Evolutionary conservation across 2,888 invertebrate species (phyloP).

Genomic region (Callosobruchus maculatus): DNA sequence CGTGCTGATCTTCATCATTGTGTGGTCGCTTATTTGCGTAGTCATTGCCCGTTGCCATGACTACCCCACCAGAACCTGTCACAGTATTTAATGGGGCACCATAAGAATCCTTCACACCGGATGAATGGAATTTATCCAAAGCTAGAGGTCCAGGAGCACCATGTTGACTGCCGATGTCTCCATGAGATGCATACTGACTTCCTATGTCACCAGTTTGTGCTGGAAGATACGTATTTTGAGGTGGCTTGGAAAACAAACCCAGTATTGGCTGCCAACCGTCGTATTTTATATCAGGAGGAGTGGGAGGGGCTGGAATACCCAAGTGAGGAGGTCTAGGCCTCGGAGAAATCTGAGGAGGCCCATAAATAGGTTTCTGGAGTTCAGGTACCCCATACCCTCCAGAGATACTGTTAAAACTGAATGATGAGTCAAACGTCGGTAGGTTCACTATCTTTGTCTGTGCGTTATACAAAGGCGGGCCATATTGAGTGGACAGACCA

Average conservation of each 20-base stretch:
- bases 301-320: conserved; percentile 70
- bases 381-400: conserved; percentile 25
- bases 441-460: conserved; percentile 3
- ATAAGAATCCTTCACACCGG: conserved; percentile 52
- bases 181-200: conserved; percentile 26
- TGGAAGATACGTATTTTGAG: conserved; percentile 37
- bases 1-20: background rate
- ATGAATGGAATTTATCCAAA: conserved; percentile 15
- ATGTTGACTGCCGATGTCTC: conserved; percentile 13
- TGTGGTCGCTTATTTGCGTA: conserved; percentile 25
- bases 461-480: conserved; percentile 7
- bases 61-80: conserved; percentile 45
- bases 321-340: conserved; percentile 61
- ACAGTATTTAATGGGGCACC: conserved; percentile 52
- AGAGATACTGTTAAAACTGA: conserved; percentile 7
- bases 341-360: conserved; percentile 58
- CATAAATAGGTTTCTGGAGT: conserved; percentile 42
- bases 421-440: background rate
- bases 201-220: conserved; percentile 23
- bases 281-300: conserved; percentile 70
- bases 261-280: conserved; percentile 87
- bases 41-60: conserved; percentile 39
- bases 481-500: conserved; percentile 13
- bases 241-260: conserved; percentile 54
- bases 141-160: background rate